Evolutionary conservation across 2,888 invertebrate species (phyloP).

Genomic region (Euzophera pinguis): DNA sequence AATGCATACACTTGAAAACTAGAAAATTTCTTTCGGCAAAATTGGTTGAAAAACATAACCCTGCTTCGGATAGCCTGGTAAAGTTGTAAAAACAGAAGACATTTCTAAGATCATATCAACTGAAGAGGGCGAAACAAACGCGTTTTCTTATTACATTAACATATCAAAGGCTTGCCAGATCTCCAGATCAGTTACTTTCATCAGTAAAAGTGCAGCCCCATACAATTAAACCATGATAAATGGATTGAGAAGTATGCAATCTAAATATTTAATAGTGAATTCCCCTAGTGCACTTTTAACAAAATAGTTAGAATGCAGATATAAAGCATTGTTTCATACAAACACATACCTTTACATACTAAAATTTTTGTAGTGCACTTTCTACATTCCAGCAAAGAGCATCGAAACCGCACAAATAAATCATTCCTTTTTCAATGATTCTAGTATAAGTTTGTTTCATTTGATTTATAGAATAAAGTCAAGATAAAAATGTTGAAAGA

Average conservation of each 20-base stretch:
- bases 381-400: too few species aligned
- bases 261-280: constrained; percentile 78
- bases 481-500: too few species aligned
- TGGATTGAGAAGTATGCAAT: constrained; percentile 77
- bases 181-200: constrained; percentile 49
- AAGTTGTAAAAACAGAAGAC: neutral
- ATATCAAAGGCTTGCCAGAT: constrained; percentile 69
- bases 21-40: too few species aligned
- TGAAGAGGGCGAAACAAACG: constrained; percentile 17
- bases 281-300: constrained; percentile 45
- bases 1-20: too few species aligned
- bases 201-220: constrained; percentile 57
- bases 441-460: too few species aligned
- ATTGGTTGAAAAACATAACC: too few species aligned
- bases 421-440: too few species aligned
- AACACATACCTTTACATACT: too few species aligned
- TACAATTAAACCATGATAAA: constrained; percentile 76
- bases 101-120: neutral
- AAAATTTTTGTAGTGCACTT: too few species aligned
- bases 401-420: too few species aligned
- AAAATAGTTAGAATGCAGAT: neutral
- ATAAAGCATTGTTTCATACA: too few species aligned
- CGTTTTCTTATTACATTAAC: constrained; percentile 64
- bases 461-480: too few species aligned
- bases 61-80: neutral